Evolutionary conservation across 2,113 vertebrate species (phyloP).

Genomic region (Engystomops pustulosus): DNA sequence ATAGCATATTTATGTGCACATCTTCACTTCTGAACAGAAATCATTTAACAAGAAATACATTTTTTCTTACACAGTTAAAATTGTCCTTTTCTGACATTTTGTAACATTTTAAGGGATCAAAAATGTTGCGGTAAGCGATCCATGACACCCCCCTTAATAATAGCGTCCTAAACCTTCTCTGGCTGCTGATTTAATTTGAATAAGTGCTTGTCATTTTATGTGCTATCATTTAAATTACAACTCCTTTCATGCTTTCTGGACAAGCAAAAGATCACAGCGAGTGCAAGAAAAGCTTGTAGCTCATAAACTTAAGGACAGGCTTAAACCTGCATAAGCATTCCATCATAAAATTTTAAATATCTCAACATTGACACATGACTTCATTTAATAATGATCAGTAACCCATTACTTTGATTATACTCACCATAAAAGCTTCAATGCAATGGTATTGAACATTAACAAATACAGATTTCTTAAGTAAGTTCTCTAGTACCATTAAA

Average conservation of each 20-base stretch:
- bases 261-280: slow-evolving; percentile 57
- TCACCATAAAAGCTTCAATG: slow-evolving; percentile 29
- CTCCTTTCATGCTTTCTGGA: slow-evolving; percentile 58
- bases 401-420: slow-evolving; percentile 54
- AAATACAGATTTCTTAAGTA: background rate
- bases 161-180: slow-evolving; percentile 48
- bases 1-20: background rate
- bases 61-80: slow-evolving; percentile 25
- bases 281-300: slow-evolving; percentile 56
- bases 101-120: slow-evolving; percentile 53
- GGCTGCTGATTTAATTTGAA: slow-evolving; percentile 57
- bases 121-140: slow-evolving; percentile 50
- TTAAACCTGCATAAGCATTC: slow-evolving; percentile 58
- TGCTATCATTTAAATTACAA: slow-evolving; percentile 57
- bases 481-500: background rate
- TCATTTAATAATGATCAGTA: slow-evolving; percentile 59
- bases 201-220: slow-evolving; percentile 60
- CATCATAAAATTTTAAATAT: slow-evolving; percentile 57
- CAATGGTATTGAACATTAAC: background rate
- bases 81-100: slow-evolving; percentile 58
- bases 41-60: background rate
- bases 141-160: slow-evolving; percentile 54
- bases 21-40: background rate
- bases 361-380: slow-evolving; percentile 57
- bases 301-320: slow-evolving; percentile 58